A percentile compares a stretch with the other conserved stretches of the same genome.
Conservation (phyloP, 30 jellyfish, hydroid and myxozoan species). For the Calvadosia cruxmelitensis region DNA sequence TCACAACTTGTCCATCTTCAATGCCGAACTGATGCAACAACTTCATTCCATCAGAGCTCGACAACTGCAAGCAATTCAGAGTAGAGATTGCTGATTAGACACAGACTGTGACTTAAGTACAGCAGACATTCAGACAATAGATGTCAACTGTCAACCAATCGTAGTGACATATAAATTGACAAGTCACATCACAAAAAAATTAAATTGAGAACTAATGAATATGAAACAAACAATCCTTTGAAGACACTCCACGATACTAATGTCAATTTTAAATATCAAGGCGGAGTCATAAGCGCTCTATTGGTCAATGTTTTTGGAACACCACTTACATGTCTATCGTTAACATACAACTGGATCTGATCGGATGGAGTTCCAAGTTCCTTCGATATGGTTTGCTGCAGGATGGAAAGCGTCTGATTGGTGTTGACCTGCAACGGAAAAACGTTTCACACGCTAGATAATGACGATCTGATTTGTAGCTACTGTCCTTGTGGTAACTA, state of each 20-base stretch:
- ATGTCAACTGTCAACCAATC: no score
- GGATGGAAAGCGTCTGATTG: conserved; percentile 35
- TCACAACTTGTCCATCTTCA: conserved; percentile 17
- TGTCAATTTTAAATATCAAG: no score
- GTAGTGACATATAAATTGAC: no score
- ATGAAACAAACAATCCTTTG: no score
- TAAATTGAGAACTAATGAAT: no score
- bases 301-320: no score
- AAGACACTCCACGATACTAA: no score
- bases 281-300: no score
- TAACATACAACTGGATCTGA: conserved; percentile 13
- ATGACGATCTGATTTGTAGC: neutral
- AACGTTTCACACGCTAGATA: neutral
- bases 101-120: no score
- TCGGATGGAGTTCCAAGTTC: conserved; percentile 35
- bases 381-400: conserved; percentile 52
- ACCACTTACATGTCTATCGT: conserved; percentile 64
- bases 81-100: no score
- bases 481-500: neutral
- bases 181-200: no score
- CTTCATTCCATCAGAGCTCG: conserved; percentile 4
- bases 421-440: conserved; percentile 19
- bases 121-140: no score
- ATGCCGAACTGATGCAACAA: conserved; percentile 51
- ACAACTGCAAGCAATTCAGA: neutral